Evolutionary conservation across 2,113 vertebrate genomes (phyloP).

Genomic region (Boleophthalmus pectinirostris): DNA sequence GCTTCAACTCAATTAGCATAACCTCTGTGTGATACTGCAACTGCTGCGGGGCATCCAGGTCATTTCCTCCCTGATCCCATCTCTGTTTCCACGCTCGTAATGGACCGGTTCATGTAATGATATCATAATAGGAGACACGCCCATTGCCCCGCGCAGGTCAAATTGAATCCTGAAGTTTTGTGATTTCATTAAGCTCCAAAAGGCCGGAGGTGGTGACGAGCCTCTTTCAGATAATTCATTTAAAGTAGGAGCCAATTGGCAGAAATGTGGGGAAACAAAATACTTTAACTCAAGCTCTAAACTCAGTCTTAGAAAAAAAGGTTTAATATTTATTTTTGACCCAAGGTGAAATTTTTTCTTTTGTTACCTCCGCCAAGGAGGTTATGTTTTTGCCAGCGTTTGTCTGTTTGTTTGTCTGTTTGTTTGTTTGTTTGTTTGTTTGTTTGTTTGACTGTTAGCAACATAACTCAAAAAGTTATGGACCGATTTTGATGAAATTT

Average conservation of each 20-base stretch:
- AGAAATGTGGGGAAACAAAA: background rate
- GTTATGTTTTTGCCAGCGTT: too few relatives aligned
- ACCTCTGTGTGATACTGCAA: background rate
- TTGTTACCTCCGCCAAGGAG: too few relatives aligned
- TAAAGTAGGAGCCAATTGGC: background rate
- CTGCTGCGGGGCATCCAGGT: constrained; percentile 7
- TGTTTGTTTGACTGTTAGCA: too few relatives aligned
- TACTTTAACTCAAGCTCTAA: background rate
- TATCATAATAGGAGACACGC: constrained; percentile 1
- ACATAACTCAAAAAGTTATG: too few relatives aligned
- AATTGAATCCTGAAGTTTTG: background rate
- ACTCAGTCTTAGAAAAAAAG: too few relatives aligned
- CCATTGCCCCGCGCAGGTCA: background rate
- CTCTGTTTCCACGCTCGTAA: constrained; percentile 6
- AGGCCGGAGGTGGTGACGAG: background rate
- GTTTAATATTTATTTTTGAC: too few relatives aligned
- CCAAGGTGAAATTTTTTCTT: too few relatives aligned
- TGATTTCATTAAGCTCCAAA: background rate
- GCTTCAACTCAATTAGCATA: constrained; percentile 9
- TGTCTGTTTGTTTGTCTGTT: too few relatives aligned
- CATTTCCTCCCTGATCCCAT: constrained; percentile 4
- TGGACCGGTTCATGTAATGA: background rate
- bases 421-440: too few relatives aligned
- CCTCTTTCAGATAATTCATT: background rate
- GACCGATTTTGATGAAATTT: too few relatives aligned